A percentile compares a stretch with the other conserved stretches of the same genome.
These are phyloP conservation scores for Turnix velox DNA, from an alignment of 2,113 vertebrate species.

Conservation along the genomic window DNA sequence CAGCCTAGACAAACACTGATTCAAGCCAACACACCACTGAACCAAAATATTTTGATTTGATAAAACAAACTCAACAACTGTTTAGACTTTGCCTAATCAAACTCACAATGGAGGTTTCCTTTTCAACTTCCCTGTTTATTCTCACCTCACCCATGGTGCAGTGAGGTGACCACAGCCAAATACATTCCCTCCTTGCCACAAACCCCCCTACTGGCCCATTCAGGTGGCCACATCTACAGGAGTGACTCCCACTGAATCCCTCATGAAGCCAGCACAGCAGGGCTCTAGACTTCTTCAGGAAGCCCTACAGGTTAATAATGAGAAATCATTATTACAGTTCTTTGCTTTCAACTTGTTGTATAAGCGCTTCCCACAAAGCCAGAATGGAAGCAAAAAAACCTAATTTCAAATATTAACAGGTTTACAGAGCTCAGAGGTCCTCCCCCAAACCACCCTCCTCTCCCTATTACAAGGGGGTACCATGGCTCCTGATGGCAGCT, in stretches of 20 bases:
- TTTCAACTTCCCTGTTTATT: background rate
- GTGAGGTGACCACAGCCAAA: background rate
- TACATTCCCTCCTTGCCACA: background rate
- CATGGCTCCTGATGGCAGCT: background rate
- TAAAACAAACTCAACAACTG: slow-evolving; percentile 35
- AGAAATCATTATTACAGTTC: background rate
- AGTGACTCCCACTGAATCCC: background rate
- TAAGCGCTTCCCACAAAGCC: background rate
- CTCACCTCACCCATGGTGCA: background rate
- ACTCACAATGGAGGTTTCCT: background rate
- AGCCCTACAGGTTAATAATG: background rate
- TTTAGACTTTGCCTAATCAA: slow-evolving; percentile 5
- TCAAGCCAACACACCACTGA: background rate
- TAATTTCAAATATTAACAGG: background rate
- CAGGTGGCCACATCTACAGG: background rate
- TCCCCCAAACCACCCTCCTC: background rate
- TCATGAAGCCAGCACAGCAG: background rate
- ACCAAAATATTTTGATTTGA: slow-evolving; percentile 51
- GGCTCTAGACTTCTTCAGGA: background rate
- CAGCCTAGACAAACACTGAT: background rate
- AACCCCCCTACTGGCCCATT: background rate
- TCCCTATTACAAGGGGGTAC: background rate
- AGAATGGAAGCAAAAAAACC: background rate
- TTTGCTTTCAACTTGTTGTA: background rate
- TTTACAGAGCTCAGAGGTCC: background rate